A percentile compares a stretch with the other conserved stretches of the same genome.
Evolutionary conservation across 92 coral and sea anemone genomes (phyloP).

Genomic region (Epizoanthus fatuus): DNA sequence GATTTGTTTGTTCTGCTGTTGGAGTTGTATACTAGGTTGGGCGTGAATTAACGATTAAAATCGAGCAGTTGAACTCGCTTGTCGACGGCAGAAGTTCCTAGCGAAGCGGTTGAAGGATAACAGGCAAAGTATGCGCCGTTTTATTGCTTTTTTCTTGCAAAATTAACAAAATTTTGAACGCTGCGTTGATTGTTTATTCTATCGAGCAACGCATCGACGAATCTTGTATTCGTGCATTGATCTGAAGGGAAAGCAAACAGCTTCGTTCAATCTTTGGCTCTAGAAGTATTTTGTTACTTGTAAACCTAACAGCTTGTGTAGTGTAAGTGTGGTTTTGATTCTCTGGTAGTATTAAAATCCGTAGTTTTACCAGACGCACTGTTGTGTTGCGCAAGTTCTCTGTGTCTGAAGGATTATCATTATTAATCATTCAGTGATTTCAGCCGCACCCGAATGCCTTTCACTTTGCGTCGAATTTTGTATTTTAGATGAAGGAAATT

Average conservation of each 20-base stretch:
- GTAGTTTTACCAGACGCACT: conserved; percentile 7
- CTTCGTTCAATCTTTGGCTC: neutral
- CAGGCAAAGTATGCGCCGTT: conserved; percentile 97
- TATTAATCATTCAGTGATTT: conserved; percentile 32
- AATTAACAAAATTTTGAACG: neutral
- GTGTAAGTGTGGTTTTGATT: neutral
- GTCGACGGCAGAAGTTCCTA: conserved; percentile 57
- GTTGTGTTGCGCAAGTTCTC: conserved; percentile 18
- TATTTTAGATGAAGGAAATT: too few relatives aligned
- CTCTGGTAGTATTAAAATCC: neutral
- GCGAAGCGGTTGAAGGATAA: conserved; percentile 82
- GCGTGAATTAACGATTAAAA: conserved; percentile 39
- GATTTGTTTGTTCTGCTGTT: conserved; percentile 16
- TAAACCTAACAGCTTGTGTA: neutral
- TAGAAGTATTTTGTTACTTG: neutral
- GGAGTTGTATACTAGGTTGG: conserved; percentile 35
- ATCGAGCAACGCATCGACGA: conserved; percentile 16
- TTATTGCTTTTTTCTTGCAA: conserved; percentile 33
- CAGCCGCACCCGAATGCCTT: conserved; percentile 10
- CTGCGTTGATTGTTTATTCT: conserved; percentile 19
- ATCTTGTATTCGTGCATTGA: conserved; percentile 14
- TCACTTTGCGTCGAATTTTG: neutral
- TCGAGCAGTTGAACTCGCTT: conserved; percentile 44
- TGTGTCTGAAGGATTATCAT: neutral
- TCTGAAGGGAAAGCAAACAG: conserved; percentile 3